Evolutionary conservation across 2,797 vertebrate genomes (phyloP).

Genomic region (Hippoglossus hippoglossus): DNA sequence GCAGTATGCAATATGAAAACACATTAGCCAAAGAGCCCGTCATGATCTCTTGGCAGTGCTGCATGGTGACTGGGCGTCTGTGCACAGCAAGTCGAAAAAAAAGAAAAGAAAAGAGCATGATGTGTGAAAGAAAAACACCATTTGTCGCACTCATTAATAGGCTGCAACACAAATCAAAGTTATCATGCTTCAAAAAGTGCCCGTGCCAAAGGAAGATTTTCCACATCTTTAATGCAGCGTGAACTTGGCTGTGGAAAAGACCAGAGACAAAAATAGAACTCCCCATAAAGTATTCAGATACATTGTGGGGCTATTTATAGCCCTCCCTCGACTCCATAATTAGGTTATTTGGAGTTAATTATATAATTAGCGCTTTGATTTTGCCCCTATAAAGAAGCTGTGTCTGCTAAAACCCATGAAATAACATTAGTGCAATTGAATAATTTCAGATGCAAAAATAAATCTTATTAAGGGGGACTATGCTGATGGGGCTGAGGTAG

Average conservation of each 20-base stretch:
- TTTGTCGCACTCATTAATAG: slow-evolving; percentile 29
- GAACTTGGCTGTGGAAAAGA: slow-evolving; percentile 54
- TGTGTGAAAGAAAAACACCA: slow-evolving; percentile 17
- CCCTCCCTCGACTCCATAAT: slow-evolving; percentile 54
- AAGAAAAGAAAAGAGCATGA: slow-evolving; percentile 1
- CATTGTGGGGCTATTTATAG: slow-evolving; percentile 69
- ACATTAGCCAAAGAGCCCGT: slow-evolving; percentile 33
- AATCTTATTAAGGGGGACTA: slow-evolving; percentile 12
- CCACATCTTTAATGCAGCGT: slow-evolving; percentile 47
- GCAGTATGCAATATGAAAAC: slow-evolving; percentile 47
- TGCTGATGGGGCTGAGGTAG: slow-evolving; percentile 39
- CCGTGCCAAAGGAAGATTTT: slow-evolving; percentile 44
- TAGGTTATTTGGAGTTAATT: slow-evolving; percentile 60
- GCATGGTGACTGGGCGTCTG: background rate
- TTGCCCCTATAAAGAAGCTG: slow-evolving; percentile 20
- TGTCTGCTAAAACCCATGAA: slow-evolving; percentile 43
- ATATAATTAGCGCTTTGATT: slow-evolving; percentile 52
- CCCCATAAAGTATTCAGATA: slow-evolving; percentile 75
- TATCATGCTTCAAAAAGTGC: slow-evolving; percentile 24
- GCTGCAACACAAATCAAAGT: slow-evolving; percentile 13
- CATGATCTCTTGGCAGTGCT: slow-evolving; percentile 2
- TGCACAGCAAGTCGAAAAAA: slow-evolving; percentile 4
- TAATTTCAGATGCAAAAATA: slow-evolving; percentile 47
- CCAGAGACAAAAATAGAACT: slow-evolving; percentile 67
- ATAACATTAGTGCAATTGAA: slow-evolving; percentile 30